Base-by-base conservation (phyloP, 1,140 invertebrate genomes). In the Calephelis nemesis region DNA sequence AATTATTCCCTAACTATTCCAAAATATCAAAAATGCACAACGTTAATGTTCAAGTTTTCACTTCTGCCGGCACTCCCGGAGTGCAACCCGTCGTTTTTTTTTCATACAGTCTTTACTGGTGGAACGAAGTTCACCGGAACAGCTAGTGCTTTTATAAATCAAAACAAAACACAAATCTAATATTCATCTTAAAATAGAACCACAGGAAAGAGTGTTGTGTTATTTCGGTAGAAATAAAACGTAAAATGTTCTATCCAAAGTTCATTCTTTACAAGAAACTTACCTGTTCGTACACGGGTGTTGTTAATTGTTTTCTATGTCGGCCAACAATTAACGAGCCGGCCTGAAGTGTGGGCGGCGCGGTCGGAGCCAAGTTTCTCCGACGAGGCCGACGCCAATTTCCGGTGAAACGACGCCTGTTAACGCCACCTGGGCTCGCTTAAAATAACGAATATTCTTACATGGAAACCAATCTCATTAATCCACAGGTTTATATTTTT, bases 231-330 rank as follows among this genome's bases (percentile, higher is more conserved):
- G 54, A 58, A 58, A 58, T 30, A 58, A 58, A 30, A 58, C 54
- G 10, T 58, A 39, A 58, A 58, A 30, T 58, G 54, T 19, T 58
- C 30, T 54, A 30, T 58, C 54, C 54, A 58, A 58, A 65, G 63
- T 47, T 63, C 62, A 63, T 68, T 62, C 60, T 63, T 68, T 60
- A 68, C 52, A 30, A 58, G 52, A 58, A 30, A 19, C 52, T 58
- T 58, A 71, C 65, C 64, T 70, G 64, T 68, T 63, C 68, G 62
- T 64, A 64, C 52, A 52, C 67, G 63, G 69, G 60, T 75, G 73
- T 71, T 71, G 67, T 73, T 81, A 81, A 84, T 84, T 76, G 78
- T 84, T 82, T 83, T 79, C 73, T 78, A 75, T 77, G 81, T 78
- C 71, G 76, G 69, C 74, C 68, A 70, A 81, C 79, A 82, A 81